phyloP scores from a whole-genome alignment of 2,113 vertebrate genomes.

The Ptilonorhynchus violaceus region DNA sequence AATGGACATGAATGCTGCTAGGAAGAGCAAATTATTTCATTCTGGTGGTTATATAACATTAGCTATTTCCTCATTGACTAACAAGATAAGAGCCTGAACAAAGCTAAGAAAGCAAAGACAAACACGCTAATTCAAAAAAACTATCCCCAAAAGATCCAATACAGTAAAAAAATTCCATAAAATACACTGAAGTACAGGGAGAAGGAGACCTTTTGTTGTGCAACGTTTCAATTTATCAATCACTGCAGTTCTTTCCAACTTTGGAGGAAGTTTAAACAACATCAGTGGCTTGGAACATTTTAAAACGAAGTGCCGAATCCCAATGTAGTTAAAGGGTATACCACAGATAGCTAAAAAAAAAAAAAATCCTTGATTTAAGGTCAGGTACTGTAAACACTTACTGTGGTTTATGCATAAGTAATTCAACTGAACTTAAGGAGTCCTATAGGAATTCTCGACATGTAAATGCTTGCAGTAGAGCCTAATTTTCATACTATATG shows the following conservation, averaged over 20 bases:
- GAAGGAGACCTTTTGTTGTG: neutral
- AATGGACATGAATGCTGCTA: accelerated
- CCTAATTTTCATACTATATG: neutral
- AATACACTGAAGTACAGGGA: neutral
- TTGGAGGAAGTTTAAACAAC: neutral
- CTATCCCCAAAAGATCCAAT: neutral
- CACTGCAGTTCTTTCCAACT: neutral
- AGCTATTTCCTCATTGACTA: neutral
- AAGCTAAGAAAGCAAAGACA: neutral
- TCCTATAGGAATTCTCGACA: neutral
- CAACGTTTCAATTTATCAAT: neutral
- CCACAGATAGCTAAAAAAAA: neutral
- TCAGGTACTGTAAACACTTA: neutral
- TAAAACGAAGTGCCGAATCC: neutral
- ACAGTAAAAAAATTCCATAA: neutral
- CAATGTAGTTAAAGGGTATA: neutral
- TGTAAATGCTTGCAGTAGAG: neutral
- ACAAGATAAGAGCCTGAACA: neutral
- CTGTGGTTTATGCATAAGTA: neutral
- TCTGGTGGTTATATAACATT: neutral
- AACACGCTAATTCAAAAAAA: neutral
- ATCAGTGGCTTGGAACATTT: neutral
- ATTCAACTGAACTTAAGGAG: neutral
- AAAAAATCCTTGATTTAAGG: neutral
- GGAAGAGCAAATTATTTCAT: neutral